Evolutionary conservation across 2,888 invertebrate species (phyloP).

Genomic region (Hypselothyrea guttata): DNA sequence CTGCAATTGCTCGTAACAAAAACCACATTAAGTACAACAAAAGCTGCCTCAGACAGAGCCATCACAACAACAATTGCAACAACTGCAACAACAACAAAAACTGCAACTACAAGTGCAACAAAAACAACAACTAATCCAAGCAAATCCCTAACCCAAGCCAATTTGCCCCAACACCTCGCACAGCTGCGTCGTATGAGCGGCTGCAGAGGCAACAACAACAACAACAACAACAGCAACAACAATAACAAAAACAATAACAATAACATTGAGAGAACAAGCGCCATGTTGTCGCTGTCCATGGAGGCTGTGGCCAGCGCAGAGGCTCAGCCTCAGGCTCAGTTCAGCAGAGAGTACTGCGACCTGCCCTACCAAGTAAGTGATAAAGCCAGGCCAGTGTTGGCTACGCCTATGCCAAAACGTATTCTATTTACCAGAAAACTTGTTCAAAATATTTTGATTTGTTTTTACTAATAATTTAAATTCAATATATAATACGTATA

Average conservation of each 20-base stretch:
- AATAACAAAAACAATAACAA: conserved; percentile 18
- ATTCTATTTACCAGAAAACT: too few species aligned
- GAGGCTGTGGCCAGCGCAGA: conserved; percentile 18
- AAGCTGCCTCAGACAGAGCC: conserved; percentile 6
- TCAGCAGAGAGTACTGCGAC: conserved; percentile 53
- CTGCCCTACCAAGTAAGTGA: conserved; percentile 64
- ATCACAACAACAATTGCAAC: conserved; percentile 30
- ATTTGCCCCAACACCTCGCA: conserved; percentile 6
- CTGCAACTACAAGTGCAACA: conserved; percentile 15
- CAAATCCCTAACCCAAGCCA: conserved; percentile 28
- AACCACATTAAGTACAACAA: conserved; percentile 27
- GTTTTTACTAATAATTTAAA: too few species aligned
- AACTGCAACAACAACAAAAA: conserved; percentile 20
- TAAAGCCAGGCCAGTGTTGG: too few species aligned
- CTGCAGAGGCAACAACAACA: conserved; percentile 8
- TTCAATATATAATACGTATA: too few species aligned
- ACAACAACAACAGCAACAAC: conserved; percentile 3
- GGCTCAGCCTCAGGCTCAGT: conserved; percentile 45
- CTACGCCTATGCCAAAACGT: too few species aligned
- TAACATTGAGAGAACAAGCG: conserved; percentile 5
- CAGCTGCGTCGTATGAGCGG: conserved; percentile 33
- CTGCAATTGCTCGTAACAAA: conserved; percentile 49
- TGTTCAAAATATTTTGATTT: too few species aligned
- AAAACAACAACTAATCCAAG: conserved; percentile 39
- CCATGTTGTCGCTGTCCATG: conserved; percentile 16